phyloP scores from a whole-genome alignment of 2,888 invertebrate species.

The Boloria selene region DNA sequence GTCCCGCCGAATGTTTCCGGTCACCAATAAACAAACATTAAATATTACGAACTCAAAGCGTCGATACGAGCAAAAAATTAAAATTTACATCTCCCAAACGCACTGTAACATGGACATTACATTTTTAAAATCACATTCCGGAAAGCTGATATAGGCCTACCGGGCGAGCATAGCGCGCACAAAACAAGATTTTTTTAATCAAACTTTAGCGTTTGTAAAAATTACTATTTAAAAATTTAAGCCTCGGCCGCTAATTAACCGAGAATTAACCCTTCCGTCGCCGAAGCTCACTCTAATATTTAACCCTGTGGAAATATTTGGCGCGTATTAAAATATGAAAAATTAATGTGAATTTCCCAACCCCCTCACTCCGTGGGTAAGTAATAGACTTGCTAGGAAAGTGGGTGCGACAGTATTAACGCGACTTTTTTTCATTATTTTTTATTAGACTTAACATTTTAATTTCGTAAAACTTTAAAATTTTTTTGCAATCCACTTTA shows the following conservation, averaged over 20 bases:
- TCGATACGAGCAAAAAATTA: conserved; percentile 71
- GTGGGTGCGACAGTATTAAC: not conserved
- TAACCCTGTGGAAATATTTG: conserved; percentile 79
- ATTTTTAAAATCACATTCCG: conserved; percentile 77
- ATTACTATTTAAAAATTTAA: conserved; percentile 82
- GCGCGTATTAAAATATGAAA: conserved; percentile 82
- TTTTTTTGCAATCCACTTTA: too few species aligned
- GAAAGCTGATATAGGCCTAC: conserved; percentile 76
- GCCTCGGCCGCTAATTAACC: conserved; percentile 77
- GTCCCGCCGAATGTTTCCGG: conserved; percentile 54
- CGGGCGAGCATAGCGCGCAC: conserved; percentile 55
- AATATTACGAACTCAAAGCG: conserved; percentile 69
- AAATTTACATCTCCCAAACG: conserved; percentile 74
- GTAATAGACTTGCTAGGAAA: not conserved
- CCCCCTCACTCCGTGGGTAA: conserved; percentile 43
- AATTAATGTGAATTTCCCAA: conserved; percentile 67
- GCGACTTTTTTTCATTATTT: too few species aligned
- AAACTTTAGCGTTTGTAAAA: conserved; percentile 83
- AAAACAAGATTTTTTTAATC: conserved; percentile 79
- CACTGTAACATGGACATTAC: conserved; percentile 67
- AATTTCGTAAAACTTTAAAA: too few species aligned
- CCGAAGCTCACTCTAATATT: conserved; percentile 76
- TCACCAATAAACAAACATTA: conserved; percentile 72
- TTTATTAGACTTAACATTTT: too few species aligned
- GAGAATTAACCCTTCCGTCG: conserved; percentile 83